Percentiles rank a stretch among this genome's conserved stretches.
phyloP scores from a whole-genome alignment of 2,797 vertebrate species.

The Cheirogaleus major region DNA sequence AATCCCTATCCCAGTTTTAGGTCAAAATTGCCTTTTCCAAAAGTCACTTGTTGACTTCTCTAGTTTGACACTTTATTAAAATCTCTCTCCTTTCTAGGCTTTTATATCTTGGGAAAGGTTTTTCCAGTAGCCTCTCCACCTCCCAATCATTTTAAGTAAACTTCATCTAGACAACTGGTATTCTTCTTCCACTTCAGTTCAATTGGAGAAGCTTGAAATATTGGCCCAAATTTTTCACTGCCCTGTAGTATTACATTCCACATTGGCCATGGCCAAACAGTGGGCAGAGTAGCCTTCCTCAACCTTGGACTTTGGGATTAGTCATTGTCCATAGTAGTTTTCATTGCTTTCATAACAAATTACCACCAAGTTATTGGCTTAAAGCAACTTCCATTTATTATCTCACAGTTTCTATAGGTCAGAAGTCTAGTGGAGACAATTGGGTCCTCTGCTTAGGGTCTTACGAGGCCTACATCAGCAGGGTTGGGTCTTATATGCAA shows the following conservation, averaged over 20 bases:
- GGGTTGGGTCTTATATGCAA: background rate
- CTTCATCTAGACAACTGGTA: background rate
- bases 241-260: background rate
- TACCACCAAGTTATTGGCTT: background rate
- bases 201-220: background rate
- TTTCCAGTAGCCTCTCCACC: background rate
- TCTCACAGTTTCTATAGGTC: background rate
- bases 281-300: background rate
- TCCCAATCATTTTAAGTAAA: background rate
- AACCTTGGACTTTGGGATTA: background rate
- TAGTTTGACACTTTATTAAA: background rate
- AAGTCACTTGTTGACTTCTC: background rate
- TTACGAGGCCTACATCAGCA: background rate
- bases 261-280: background rate
- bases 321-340: background rate
- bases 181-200: background rate
- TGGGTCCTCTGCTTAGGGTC: background rate
- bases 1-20: background rate
- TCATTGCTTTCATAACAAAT: background rate
- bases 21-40: background rate
- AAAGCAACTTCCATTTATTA: background rate
- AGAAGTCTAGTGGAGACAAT: background rate
- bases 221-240: background rate
- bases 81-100: background rate
- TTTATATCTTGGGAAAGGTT: background rate